These are phyloP conservation scores for Neodon shergylaensis DNA, from an alignment of 2,113 vertebrate genomes.

Conservation along the genomic window DNA sequence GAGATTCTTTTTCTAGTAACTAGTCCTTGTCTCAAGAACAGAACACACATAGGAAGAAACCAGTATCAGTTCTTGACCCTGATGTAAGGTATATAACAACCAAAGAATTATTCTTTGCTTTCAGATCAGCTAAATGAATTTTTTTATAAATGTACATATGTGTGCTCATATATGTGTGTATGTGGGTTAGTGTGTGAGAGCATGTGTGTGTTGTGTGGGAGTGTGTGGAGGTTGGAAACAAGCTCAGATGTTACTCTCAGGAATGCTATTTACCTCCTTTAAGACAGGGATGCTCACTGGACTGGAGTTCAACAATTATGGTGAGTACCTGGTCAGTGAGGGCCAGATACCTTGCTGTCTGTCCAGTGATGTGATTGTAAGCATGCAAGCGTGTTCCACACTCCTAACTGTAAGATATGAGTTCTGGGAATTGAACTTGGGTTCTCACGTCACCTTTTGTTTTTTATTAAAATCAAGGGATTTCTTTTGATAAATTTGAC, in stretches of 20 bases:
- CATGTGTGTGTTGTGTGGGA: background rate
- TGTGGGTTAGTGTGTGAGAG: background rate
- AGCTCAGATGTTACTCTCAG: background rate
- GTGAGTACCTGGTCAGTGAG: background rate
- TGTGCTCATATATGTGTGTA: background rate
- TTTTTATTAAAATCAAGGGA: background rate
- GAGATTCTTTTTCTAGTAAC: background rate
- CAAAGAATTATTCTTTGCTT: background rate
- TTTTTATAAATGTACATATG: too few species aligned
- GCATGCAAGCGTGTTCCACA: background rate
- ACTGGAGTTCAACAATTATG: background rate
- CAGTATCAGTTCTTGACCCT: background rate
- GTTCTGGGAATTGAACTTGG: background rate
- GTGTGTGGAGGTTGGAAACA: background rate
- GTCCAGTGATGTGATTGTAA: background rate
- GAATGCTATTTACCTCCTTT: background rate
- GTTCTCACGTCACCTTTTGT: background rate
- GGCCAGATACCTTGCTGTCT: background rate
- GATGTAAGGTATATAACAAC: background rate
- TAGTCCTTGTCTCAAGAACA: background rate
- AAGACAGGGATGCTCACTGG: background rate
- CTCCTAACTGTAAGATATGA: too few species aligned
- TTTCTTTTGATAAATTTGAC: background rate
- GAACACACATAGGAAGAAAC: background rate
- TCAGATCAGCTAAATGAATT: background rate